Evolutionary conservation across 1,140 invertebrate species (phyloP), one percentile per base, ranked within the genome.

Genomic region (Ceratina calcarata): DNA sequence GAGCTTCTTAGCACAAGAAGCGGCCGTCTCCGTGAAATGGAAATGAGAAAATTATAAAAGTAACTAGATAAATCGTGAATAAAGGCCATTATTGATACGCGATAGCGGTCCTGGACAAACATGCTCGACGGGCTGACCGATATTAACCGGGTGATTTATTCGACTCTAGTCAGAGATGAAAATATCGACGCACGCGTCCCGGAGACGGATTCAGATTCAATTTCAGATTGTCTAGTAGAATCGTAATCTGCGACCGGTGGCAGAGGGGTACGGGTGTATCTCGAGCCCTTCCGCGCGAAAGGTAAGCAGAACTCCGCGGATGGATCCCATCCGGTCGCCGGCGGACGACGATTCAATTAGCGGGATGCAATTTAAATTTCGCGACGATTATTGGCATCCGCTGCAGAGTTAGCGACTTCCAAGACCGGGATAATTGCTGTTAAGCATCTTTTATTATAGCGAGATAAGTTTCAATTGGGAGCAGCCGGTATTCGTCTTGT

Each of bases 41-140:
- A 91, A 91, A 91, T 90, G 88, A 84, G 88, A 87, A 90, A 92
- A 91, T 92, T 92, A 91, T 91, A 90, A 90, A 88, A 88, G 87
- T 90, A 85, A 89, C 90, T 89, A 85, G 87, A 86, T 91, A 90
- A 91, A 91, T 89, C 89, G 84, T 78, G 79, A 89, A 88, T 86
- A 85, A 87, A 88, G 85, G 77, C 85, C 83, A 86, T 88, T 88
- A 89, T 90, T 91, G 87, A 89, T 86, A 89, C 77, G 81, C 71
- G 71, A 61, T 22, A 22, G 77, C 32, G 60, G 49, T 13, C 55
- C 16, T 57, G 71, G 68, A 72, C 60, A 62, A n/a, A 6, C n/a
- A 16, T 22, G 49, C 10, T 18, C n/a, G 22, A 18, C 4, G 10
- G 70, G 80, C 70, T 75, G 62, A 45, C 24, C 51, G 65, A 80